A percentile compares a stretch with the other conserved stretches of the same genome.
phyloP scores from a whole-genome alignment of 2,797 vertebrate species.

The Pampus argenteus region DNA sequence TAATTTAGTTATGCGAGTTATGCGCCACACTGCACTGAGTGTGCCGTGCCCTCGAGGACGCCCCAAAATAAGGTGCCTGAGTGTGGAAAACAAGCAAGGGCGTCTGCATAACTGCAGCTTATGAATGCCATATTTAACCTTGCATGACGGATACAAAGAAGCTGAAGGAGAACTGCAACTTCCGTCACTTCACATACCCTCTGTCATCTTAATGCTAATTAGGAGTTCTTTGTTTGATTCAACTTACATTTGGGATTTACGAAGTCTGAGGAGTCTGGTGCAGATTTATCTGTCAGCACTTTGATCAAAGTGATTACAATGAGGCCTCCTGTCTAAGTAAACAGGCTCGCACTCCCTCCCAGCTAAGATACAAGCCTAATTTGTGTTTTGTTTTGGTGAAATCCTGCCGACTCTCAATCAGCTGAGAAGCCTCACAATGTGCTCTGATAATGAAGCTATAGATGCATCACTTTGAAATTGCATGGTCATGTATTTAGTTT shows the following conservation, averaged over 20 bases:
- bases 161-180: slow-evolving; percentile 48
- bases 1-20: slow-evolving; percentile 28
- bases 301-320: slow-evolving; percentile 76
- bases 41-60: slow-evolving; percentile 46
- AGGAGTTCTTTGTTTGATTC: slow-evolving; percentile 76
- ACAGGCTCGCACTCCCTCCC: slow-evolving; percentile 42
- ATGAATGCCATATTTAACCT: slow-evolving; percentile 48
- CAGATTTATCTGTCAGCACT: slow-evolving; percentile 72
- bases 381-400: slow-evolving; percentile 65
- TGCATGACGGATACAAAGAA: slow-evolving; percentile 41
- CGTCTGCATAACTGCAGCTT: slow-evolving; percentile 42
- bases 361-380: slow-evolving; percentile 54
- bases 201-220: slow-evolving; percentile 71
- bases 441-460: slow-evolving; percentile 32
- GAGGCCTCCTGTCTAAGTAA: slow-evolving; percentile 67
- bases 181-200: slow-evolving; percentile 46
- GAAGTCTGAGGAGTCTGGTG: slow-evolving; percentile 57
- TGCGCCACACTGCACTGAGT: slow-evolving; percentile 3
- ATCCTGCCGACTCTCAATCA: slow-evolving; percentile 41
- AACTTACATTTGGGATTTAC: slow-evolving; percentile 69
- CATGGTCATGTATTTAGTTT: slow-evolving; percentile 40
- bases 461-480: slow-evolving; percentile 48
- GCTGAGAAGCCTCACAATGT: slow-evolving; percentile 34
- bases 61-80: slow-evolving; percentile 49
- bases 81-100: slow-evolving; percentile 43